A percentile compares a stretch with the other conserved stretches of the same genome.
Evolutionary conservation across 2,888 invertebrate genomes (phyloP).

Genomic region (Leucozona laternaria): DNA sequence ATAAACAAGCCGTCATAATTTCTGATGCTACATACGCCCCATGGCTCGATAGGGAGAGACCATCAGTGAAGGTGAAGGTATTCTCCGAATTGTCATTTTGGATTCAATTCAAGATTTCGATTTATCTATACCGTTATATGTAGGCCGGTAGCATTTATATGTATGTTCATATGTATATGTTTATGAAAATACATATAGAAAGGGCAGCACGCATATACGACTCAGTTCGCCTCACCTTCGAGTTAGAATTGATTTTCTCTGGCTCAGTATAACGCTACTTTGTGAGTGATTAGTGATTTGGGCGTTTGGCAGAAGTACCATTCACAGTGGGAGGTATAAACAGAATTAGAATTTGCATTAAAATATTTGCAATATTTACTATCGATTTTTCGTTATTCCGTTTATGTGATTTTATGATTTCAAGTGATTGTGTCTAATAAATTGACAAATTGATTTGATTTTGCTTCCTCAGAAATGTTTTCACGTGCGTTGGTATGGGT

Average conservation of each 20-base stretch:
- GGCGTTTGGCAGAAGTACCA: slow-evolving; percentile 29
- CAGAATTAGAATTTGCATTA: slow-evolving; percentile 51
- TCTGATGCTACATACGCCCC: slow-evolving; percentile 35
- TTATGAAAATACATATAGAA: neutral
- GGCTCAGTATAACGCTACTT: slow-evolving; percentile 48
- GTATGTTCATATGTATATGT: neutral
- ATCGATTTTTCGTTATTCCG: slow-evolving; percentile 47
- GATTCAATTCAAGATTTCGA: slow-evolving; percentile 62
- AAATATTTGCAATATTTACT: slow-evolving; percentile 55
- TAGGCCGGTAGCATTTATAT: neutral
- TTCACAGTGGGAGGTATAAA: neutral
- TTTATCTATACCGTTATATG: slow-evolving; percentile 36
- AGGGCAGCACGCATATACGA: neutral
- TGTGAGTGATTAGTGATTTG: slow-evolving; percentile 56
- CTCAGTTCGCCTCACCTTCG: neutral
- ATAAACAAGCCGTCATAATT: slow-evolving; percentile 60
- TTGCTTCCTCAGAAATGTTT: slow-evolving; percentile 22
- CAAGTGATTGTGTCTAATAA: slow-evolving; percentile 48
- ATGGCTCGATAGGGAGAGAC: neutral
- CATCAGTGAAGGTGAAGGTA: slow-evolving; percentile 8
- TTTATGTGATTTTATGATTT: slow-evolving; percentile 54
- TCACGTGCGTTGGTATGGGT: neutral
- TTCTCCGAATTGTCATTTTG: slow-evolving; percentile 52
- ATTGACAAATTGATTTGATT: slow-evolving; percentile 57
- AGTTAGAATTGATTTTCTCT: slow-evolving; percentile 39